phyloP scores from a whole-genome alignment of 2,888 invertebrate genomes.

The Polydrusus tereticollis region DNA sequence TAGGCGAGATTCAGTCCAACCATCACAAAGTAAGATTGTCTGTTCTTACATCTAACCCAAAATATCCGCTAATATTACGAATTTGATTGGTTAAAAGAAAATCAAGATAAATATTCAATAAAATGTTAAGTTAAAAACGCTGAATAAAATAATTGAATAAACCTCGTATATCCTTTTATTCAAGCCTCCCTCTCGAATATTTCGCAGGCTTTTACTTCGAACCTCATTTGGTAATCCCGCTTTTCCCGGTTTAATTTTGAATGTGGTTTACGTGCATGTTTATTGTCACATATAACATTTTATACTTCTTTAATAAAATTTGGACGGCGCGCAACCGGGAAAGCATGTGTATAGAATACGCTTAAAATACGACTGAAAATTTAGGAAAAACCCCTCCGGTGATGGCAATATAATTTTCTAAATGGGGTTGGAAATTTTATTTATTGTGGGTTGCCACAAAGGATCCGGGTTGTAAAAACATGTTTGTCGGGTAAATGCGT shows the following conservation, averaged over 20 bases:
- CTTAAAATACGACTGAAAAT: slow-evolving; percentile 41
- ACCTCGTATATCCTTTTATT: slow-evolving; percentile 32
- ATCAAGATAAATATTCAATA: too few species aligned
- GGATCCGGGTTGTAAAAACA: slow-evolving; percentile 27
- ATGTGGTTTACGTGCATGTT: slow-evolving; percentile 55
- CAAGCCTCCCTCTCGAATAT: slow-evolving; percentile 46
- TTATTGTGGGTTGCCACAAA: slow-evolving; percentile 43
- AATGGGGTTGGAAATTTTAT: slow-evolving; percentile 44
- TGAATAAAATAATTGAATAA: slow-evolving; percentile 14
- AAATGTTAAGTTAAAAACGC: too few species aligned
- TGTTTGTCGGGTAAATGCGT: slow-evolving; percentile 11
- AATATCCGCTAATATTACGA: too few species aligned
- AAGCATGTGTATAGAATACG: slow-evolving; percentile 41
- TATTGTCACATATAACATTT: slow-evolving; percentile 51
- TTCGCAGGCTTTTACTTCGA: slow-evolving; percentile 57
- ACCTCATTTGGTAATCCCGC: slow-evolving; percentile 56
- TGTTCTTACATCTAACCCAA: too few species aligned
- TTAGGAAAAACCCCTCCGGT: slow-evolving; percentile 43
- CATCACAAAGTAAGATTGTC: too few species aligned
- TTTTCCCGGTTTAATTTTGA: slow-evolving; percentile 60
- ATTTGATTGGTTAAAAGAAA: too few species aligned
- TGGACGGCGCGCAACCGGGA: slow-evolving; percentile 38
- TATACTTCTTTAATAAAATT: slow-evolving; percentile 51
- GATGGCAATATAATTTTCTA: slow-evolving; percentile 44
- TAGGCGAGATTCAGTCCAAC: too few species aligned